Conservation (phyloP, 1,140 invertebrate genomes). For the Eubasilissa regina region DNA sequence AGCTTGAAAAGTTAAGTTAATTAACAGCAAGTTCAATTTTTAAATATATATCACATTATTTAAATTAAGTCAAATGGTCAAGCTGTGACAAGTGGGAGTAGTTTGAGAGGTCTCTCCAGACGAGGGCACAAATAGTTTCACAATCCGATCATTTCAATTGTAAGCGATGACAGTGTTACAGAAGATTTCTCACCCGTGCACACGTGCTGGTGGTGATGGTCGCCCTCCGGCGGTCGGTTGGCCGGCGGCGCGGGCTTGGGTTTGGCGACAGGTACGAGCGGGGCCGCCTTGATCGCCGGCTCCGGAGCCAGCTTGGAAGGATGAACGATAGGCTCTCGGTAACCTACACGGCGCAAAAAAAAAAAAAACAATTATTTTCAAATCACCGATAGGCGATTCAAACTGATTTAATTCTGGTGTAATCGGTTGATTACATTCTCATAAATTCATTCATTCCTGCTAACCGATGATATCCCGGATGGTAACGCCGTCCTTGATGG, state of each 20-base stretch:
- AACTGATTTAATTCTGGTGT: neutral
- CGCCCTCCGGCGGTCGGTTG: neutral
- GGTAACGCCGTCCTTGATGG: slow-evolving; percentile 49
- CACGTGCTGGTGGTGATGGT: slow-evolving; percentile 36
- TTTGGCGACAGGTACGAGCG: neutral
- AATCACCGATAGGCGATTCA: too few relatives aligned
- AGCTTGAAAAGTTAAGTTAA: too few relatives aligned
- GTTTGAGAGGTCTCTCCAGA: too few relatives aligned
- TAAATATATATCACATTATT: too few relatives aligned
- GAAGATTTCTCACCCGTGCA: neutral
- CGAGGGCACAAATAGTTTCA: too few relatives aligned
- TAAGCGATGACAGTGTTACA: too few relatives aligned
- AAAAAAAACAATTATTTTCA: too few relatives aligned
- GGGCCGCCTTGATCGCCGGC: neutral
- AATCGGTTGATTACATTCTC: neutral
- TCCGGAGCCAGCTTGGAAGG: slow-evolving; percentile 6
- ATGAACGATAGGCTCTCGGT: slow-evolving; percentile 16
- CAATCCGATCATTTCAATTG: too few relatives aligned
- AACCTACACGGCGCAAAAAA: neutral
- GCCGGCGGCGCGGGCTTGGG: neutral
- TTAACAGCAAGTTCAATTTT: too few relatives aligned
- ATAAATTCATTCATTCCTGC: neutral
- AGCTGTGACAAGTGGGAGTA: too few relatives aligned
- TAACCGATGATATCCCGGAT: slow-evolving; percentile 45
- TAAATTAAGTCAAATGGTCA: too few relatives aligned